Evolutionary conservation across 1,140 invertebrate genomes (phyloP).

Genomic region (Anastrepha obliqua): DNA sequence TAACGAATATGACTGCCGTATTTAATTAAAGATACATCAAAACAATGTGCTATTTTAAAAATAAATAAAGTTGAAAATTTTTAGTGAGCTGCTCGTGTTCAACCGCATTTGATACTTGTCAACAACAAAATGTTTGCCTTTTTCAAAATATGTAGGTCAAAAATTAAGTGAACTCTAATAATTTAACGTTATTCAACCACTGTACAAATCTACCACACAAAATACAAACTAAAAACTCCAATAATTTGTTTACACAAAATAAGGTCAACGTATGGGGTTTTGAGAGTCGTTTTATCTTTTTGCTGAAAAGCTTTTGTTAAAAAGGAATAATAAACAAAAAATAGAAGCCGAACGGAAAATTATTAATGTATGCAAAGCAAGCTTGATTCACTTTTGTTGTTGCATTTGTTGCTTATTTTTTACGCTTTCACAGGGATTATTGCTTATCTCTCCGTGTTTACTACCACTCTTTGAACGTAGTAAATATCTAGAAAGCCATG

Average conservation of each 20-base stretch:
- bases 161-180: too few relatives aligned
- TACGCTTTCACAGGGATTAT: background rate
- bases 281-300: background rate
- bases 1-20: too few relatives aligned
- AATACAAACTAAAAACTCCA: background rate
- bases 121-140: too few relatives aligned
- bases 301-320: background rate
- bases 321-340: background rate
- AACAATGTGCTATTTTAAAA: too few relatives aligned
- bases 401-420: background rate
- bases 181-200: too few relatives aligned
- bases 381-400: background rate
- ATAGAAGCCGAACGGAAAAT: background rate
- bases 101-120: too few relatives aligned
- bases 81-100: too few relatives aligned
- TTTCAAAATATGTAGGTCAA: too few relatives aligned
- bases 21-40: too few relatives aligned
- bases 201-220: too few relatives aligned
- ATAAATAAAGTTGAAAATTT: too few relatives aligned
- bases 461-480: background rate
- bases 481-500: background rate
- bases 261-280: slow-evolving; percentile 27
- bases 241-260: slow-evolving; percentile 17
- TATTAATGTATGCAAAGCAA: background rate
- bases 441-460: background rate